phyloP scores from a whole-genome alignment of 2,113 vertebrate species.

The Azemiops feae region DNA sequence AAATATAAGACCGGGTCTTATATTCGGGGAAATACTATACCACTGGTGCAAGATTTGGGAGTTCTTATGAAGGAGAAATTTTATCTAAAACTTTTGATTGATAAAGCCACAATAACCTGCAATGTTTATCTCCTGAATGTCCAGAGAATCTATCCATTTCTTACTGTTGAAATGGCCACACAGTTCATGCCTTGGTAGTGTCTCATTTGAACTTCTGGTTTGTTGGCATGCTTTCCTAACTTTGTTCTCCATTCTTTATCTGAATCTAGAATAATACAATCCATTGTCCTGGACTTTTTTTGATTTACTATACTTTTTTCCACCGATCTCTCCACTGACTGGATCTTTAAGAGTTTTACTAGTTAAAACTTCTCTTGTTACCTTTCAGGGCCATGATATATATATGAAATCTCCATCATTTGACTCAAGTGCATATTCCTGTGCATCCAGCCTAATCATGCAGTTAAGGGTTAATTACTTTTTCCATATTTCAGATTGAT shows the following conservation, averaged over 20 bases:
- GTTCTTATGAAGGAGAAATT: not conserved
- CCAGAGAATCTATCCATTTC: not conserved
- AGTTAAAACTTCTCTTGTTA: not conserved
- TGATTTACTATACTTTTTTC: not conserved
- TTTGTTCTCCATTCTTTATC: not conserved
- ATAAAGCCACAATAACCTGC: not conserved
- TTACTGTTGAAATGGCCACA: not conserved
- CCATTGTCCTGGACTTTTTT: not conserved
- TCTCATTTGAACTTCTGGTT: not conserved
- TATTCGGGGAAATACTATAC: too few relatives aligned
- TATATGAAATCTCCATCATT: not conserved
- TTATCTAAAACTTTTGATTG: not conserved
- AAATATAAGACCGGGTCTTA: too few relatives aligned
- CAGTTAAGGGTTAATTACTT: not conserved
- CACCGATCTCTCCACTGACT: not conserved
- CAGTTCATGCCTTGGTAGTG: not conserved
- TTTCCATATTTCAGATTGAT: not conserved
- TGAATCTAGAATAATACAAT: not conserved
- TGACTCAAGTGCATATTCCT: not conserved
- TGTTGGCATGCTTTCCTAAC: not conserved
- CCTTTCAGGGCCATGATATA: not conserved
- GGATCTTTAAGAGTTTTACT: not conserved
- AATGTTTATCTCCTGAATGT: not conserved
- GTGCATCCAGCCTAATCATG: not conserved
- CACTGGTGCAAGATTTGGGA: not conserved